phyloP scores from a whole-genome alignment of 2,888 invertebrate species.

The Microdon myrmicae region DNA sequence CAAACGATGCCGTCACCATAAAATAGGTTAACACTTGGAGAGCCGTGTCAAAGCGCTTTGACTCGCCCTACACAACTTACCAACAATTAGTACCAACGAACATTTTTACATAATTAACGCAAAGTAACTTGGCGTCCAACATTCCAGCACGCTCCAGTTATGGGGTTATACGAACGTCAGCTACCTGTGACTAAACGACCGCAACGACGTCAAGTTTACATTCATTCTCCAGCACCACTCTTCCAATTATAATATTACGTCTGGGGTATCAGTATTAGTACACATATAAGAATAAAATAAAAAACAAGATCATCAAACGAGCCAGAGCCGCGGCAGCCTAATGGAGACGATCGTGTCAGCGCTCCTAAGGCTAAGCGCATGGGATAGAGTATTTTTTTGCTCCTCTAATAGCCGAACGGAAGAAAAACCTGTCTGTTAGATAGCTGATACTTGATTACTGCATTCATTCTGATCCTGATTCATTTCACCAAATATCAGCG shows the following conservation, averaged over 20 bases:
- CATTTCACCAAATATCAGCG: constrained; percentile 30
- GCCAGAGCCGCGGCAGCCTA: constrained; percentile 33
- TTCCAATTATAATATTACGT: constrained; percentile 37
- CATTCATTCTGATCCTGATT: constrained; percentile 15
- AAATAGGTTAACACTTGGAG: constrained; percentile 38
- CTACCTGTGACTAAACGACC: constrained; percentile 38
- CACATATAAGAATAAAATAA: too few relatives aligned
- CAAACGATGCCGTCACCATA: constrained; percentile 27
- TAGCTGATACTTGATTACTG: constrained; percentile 22
- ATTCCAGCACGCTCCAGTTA: constrained; percentile 15
- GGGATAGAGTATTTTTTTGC: not conserved
- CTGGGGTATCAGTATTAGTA: constrained; percentile 40
- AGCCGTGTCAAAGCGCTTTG: constrained; percentile 24
- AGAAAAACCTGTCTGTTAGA: constrained; percentile 17
- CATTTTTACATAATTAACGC: constrained; percentile 46
- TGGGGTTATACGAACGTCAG: not conserved
- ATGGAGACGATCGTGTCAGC: constrained; percentile 27
- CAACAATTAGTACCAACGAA: constrained; percentile 38
- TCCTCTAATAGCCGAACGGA: constrained; percentile 33
- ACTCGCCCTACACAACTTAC: constrained; percentile 23
- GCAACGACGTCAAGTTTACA: constrained; percentile 37
- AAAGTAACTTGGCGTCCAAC: constrained; percentile 18
- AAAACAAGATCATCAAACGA: constrained; percentile 31
- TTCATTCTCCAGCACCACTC: constrained; percentile 43
- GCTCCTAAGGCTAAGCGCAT: constrained; percentile 1